Evolutionary conservation across 2,797 vertebrate species (phyloP).

Genomic region (Eleutherodactylus coqui): DNA sequence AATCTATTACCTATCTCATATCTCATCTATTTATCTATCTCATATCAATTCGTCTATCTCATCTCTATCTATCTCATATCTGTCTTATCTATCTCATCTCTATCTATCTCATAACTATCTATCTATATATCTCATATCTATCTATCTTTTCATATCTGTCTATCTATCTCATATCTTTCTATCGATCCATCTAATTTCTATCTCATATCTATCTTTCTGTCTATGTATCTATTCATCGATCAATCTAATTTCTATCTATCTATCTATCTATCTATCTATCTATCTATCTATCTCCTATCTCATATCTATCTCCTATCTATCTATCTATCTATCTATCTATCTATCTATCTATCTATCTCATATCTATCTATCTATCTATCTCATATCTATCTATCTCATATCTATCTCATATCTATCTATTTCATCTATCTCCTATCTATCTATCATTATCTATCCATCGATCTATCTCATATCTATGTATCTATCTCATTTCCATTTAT

Average conservation of each 20-base stretch:
- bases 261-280: not conserved
- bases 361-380: not conserved
- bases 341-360: not conserved
- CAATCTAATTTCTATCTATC: not conserved
- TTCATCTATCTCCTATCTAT: not conserved
- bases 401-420: not conserved
- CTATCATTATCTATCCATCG: not conserved
- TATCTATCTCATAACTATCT: no score
- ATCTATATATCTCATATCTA: no score
- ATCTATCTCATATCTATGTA: not conserved
- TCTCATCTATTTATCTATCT: not conserved
- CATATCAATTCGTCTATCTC: no score
- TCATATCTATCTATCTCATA: not conserved
- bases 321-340: slow-evolving; percentile 6
- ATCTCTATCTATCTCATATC: no score
- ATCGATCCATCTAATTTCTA: no score
- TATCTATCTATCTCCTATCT: not conserved
- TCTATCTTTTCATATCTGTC: no score
- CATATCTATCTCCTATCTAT: not conserved
- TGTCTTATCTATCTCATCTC: no score
- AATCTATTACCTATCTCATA: no score
- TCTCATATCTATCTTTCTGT: no score
- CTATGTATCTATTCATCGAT: no score
- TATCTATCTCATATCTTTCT: no score
- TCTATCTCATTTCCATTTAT: not conserved